Evolutionary conservation across 2,888 invertebrate species (phyloP), one percentile per base, ranked within the genome.

Genomic region (Eupeodes latifasciatus): DNA sequence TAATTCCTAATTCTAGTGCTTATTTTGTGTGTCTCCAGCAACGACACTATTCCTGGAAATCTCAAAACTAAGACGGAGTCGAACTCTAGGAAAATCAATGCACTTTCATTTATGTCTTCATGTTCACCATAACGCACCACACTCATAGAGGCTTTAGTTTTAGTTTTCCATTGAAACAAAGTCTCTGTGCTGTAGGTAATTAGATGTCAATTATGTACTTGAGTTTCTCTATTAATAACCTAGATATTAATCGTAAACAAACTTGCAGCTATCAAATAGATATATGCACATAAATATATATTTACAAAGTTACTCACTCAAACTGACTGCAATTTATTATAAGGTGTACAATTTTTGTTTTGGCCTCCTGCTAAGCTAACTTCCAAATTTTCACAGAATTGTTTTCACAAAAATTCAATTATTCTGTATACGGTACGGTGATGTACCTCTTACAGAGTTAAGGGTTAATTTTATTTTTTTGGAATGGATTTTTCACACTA

Each of bases 171-270:
- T 36, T 36, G 6, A 27, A 27, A 2, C 55, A 40, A 16, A 36
- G 53, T n/a, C 12, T 7, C 4, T 49, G 7, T 9, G 47, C 2
- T 14, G 5, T 16, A 59, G 9, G 34, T 69, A 55, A 71, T 55
- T 71, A 55, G 55, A 71, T 71, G 36, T 36, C 55, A 55, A 55
- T 55, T 55, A 16, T 36, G 16, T 71, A 55, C 40, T 71, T 55
- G 47, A 55, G 55, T 71, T 71, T 71, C 40, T 71, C 71, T 71
- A 55, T 69, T 44, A 71, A 71, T 71, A 55, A 71, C 55, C 71
- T 53, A 71, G 19, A 69, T 40, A 44, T 36, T 19, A 5, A 69
- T 71, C 19, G 71, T 71, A 71, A 71, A 71, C 55, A 71, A 71
- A 71, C 71, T 55, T 19, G 44, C 71, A 55, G 40, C 55, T 55